Base-by-base conservation (phyloP, 2,888 invertebrate species). In the Melolontha melolontha region DNA sequence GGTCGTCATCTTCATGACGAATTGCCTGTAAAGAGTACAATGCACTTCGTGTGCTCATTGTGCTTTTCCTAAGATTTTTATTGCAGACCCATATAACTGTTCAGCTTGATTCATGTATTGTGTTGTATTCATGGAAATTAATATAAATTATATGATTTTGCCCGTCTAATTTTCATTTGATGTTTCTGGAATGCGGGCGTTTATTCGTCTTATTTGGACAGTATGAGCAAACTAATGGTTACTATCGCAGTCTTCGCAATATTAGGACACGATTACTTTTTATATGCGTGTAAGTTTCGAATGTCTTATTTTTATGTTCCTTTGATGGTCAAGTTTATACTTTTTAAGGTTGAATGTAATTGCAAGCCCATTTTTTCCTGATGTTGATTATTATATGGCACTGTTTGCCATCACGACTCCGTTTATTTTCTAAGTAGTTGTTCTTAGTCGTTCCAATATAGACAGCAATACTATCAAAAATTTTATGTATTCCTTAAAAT, bases 1-100 rank as follows among this genome's bases (percentile, higher is more conserved):
- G 41, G 42, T 40, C 69, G 54, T 66, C 68, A 69, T 69, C 69
- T 66, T 69, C 69, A 62, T 69, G 69, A 69, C 62, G 69, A 59
- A 69, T 69, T 44, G 52, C 62, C 65, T 40, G 42, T 69, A 69
- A 69, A 64, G 65, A 59, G 66, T 69, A 52, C 69, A 47, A 66
- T 66, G 69, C 69, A 66, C 69, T 49, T 40, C 34, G 17, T 51
- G 27, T 34, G 42, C 42, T 67, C 39, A 74, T 73, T 70, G 74
- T 62, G 59, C n/a, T 11, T 29, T 17, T 34, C 10, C 17, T 16
- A 34, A 47, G 59, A 62, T 62, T 62, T 34, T 62, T 62, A 62
- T 62, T 34, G 47, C 59, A 7, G 6, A 49, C 47, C 47, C 14
- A 34, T 47, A 44, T 49, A 47, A 47, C 59, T 44, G 12, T 62